A percentile compares a stretch with the other conserved stretches of the same genome.
Conservation (phyloP, 2,797 vertebrate species). For the Anguilla megastoma region DNA sequence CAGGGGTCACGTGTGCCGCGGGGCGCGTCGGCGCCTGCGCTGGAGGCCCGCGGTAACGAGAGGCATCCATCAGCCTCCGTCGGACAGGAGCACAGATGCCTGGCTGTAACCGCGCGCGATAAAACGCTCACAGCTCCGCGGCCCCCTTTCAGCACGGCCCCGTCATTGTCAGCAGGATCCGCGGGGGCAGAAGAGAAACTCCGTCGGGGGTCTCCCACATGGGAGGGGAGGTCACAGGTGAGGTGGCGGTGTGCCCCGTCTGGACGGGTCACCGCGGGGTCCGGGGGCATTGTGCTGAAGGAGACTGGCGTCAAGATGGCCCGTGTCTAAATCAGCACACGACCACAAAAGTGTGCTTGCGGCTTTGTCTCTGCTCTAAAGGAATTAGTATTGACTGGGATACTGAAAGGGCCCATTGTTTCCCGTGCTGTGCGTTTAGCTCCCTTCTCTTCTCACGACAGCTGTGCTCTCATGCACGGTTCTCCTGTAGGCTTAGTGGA, state of each 20-base stretch:
- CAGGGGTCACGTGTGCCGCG: neutral
- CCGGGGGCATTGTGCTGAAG: conserved; percentile 18
- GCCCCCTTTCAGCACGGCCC: conserved; percentile 52
- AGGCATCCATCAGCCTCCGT: conserved; percentile 43
- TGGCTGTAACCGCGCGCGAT: conserved; percentile 36
- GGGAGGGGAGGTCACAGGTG: conserved; percentile 44
- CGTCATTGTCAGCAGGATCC: conserved; percentile 59
- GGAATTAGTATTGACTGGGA: conserved; percentile 57
- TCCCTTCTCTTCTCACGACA: conserved; percentile 50
- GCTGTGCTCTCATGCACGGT: neutral
- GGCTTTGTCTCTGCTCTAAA: conserved; percentile 13
- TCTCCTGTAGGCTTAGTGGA: conserved; percentile 51
- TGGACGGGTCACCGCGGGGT: neutral
- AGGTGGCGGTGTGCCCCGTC: neutral
- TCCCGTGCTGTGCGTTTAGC: neutral
- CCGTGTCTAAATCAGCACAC: conserved; percentile 53
- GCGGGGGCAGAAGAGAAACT: conserved; percentile 38
- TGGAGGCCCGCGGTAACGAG: conserved; percentile 38
- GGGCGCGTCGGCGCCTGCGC: conserved; percentile 7
- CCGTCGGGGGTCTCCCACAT: conserved; percentile 58
- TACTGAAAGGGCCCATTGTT: neutral
- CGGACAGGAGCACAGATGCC: conserved; percentile 52
- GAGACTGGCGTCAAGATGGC: conserved; percentile 42
- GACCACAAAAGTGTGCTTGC: conserved; percentile 51
- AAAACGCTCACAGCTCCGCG: conserved; percentile 23